These are phyloP conservation scores for Arvicanthis niloticus DNA, from an alignment of 2,113 vertebrate genomes.

Conservation along the genomic window DNA sequence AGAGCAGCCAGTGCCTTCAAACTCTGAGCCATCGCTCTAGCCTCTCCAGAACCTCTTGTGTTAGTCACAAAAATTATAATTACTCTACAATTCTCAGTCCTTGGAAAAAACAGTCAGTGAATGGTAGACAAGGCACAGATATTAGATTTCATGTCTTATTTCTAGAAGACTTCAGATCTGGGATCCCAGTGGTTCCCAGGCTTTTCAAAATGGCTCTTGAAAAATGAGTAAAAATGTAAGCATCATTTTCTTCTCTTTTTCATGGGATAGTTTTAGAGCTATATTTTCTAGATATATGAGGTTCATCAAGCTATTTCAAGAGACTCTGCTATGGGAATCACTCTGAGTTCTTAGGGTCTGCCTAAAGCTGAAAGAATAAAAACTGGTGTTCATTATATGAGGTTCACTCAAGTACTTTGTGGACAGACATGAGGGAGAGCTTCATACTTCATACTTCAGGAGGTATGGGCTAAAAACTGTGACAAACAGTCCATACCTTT, in stretches of 20 bases:
- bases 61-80: slow-evolving; percentile 21
- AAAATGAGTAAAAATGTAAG: slow-evolving; percentile 49
- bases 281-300: slow-evolving; percentile 21
- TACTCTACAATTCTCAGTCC: slow-evolving; percentile 30
- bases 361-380: slow-evolving; percentile 25
- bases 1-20: too few relatives aligned
- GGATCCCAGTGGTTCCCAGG: neutral
- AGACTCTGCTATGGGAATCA: neutral
- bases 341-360: neutral
- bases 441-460: too few relatives aligned
- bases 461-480: neutral
- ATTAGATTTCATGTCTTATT: neutral
- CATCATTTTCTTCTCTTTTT: slow-evolving; percentile 48
- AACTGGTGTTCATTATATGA: neutral
- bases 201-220: slow-evolving; percentile 8
- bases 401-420: neutral
- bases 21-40: too few relatives aligned
- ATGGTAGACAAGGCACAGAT: neutral
- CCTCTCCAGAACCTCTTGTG: neutral
- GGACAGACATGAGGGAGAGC: neutral
- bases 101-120: neutral
- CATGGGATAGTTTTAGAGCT: slow-evolving; percentile 23
- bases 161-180: slow-evolving; percentile 31
- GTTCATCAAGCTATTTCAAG: neutral
- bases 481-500: neutral